Evolutionary conservation across 2,888 invertebrate species (phyloP).

Genomic region (Eristalinus sepulchralis): DNA sequence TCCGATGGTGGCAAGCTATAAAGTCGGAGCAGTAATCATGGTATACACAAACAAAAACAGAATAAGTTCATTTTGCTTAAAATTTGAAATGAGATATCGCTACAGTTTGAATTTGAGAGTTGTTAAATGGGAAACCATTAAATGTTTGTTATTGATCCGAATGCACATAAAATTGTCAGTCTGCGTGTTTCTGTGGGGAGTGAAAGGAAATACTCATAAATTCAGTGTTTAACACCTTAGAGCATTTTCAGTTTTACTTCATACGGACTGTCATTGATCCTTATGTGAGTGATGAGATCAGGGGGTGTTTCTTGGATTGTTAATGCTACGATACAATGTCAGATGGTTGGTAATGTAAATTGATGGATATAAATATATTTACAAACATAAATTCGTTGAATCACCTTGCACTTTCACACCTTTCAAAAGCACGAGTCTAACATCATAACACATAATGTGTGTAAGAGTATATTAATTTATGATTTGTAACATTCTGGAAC

Average conservation of each 20-base stretch:
- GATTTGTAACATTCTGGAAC: too few relatives aligned
- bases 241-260: background rate
- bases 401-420: background rate
- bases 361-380: background rate
- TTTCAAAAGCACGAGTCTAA: background rate
- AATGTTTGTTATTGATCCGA: constrained; percentile 42
- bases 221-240: background rate
- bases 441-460: background rate
- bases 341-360: background rate
- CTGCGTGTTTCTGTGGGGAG: background rate
- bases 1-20: constrained; percentile 9
- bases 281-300: background rate
- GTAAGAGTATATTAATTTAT: too few relatives aligned
- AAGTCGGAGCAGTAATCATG: background rate
- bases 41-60: background rate
- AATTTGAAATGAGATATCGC: constrained; percentile 36
- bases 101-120: constrained; percentile 4
- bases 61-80: background rate
- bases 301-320: background rate
- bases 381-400: background rate
- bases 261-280: background rate
- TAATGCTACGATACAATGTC: background rate
- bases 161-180: constrained; percentile 44
- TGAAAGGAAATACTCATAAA: background rate
- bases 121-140: constrained; percentile 47